Base-by-base conservation (phyloP, 2,797 vertebrate genomes). In the Tenualosa ilisha region DNA sequence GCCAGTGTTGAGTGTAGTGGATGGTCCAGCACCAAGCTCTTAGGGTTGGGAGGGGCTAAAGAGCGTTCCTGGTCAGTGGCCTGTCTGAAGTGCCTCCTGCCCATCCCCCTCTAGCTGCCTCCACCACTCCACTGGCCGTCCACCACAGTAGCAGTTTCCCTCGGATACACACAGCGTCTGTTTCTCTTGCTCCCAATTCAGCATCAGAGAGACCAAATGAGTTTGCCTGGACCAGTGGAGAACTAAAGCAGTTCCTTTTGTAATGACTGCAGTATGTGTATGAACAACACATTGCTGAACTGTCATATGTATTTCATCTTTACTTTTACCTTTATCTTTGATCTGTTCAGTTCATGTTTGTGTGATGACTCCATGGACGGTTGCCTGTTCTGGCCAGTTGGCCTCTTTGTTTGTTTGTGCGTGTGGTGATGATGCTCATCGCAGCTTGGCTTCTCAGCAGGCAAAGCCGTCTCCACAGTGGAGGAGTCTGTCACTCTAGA, bases 401-500 rank as follows among this genome's bases (percentile, higher is more conserved):
- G 20, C 56, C 56, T 40, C 59, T n/a, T 5, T 68, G 56, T 46
- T 26, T 15, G 20, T 53, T 20, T 1, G 24, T 24, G 13, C 51
- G 7, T 20, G 81, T 59, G 22, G 31, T 17, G 56, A 50, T 84
- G 83, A 86, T 87, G 83, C 84, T 88, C 84, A 89, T 90, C 85
- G 87, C 89, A 40, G 13, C 46, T 82, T 37, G 8, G 9, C 46
- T 49, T 65, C 63, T 37, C 87, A 89, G 31, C 91, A 98, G 98
- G 97, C 86, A 98, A 98, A 89, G 96, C 95, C 87, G 86, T 96
- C 83, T 96, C 97, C 85, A 95, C 94, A 0, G 94, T 94, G 87
- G 98, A 98, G 90, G 98, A 98, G 91, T 94, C 97, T 0, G 96
- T 98, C 82, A 99, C 97, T 0, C 92, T 98, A 91, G 98, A 99